These are phyloP conservation scores for Plebejus anna DNA, from an alignment of 2,888 invertebrate species.

Conservation along the genomic window DNA sequence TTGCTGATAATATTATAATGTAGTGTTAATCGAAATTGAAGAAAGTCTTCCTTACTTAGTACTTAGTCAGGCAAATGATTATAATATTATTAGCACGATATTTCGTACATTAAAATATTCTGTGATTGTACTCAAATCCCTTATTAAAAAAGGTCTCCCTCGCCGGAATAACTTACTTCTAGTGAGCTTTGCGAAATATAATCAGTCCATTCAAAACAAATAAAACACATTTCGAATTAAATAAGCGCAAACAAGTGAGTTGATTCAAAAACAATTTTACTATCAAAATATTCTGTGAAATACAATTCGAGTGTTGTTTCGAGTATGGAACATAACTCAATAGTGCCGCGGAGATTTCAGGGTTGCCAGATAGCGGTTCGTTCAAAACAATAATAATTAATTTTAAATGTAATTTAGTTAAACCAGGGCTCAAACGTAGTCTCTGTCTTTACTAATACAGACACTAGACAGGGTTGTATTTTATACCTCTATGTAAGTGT, in stretches of 20 bases:
- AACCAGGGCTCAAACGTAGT: not conserved
- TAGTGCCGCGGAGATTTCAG: conserved; percentile 59
- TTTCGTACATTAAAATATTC: no score
- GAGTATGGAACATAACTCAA: conserved; percentile 70
- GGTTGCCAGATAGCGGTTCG: not conserved
- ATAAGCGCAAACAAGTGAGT: conserved; percentile 10
- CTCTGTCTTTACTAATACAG: no score
- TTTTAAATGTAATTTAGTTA: not conserved
- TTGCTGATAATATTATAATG: conserved; percentile 39
- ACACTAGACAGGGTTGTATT: no score
- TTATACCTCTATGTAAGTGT: no score
- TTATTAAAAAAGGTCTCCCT: no score
- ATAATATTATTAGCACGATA: no score
- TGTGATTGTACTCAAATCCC: no score
- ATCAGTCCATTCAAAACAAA: conserved; percentile 32
- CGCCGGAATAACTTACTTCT: no score
- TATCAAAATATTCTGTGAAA: conserved; percentile 27
- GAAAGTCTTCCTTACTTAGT: not conserved
- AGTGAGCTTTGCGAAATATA: not conserved
- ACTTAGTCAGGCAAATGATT: not conserved
- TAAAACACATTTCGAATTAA: conserved; percentile 25
- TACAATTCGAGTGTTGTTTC: conserved; percentile 41
- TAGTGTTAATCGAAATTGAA: not conserved
- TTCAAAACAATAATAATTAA: not conserved
- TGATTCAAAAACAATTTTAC: conserved; percentile 15